Conservation (phyloP, 2,888 invertebrate genomes). For the Trissonchulus latispiculum region DNA sequence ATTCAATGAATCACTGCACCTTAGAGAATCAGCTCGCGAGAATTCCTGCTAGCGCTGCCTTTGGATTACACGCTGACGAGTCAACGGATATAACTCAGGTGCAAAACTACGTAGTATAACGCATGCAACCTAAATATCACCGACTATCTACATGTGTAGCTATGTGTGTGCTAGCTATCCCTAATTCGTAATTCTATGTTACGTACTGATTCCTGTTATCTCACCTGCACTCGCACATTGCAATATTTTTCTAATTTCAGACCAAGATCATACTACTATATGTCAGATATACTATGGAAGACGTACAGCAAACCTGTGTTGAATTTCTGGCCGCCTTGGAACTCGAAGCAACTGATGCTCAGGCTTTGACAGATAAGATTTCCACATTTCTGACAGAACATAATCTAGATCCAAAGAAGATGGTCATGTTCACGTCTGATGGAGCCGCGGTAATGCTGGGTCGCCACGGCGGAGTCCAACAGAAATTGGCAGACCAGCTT, state of each 20-base stretch:
- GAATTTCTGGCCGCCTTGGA: not conserved
- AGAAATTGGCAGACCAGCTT: not conserved
- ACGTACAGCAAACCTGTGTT: not conserved
- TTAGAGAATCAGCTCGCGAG: not conserved
- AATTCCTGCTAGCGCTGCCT: not conserved
- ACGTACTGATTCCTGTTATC: too few species aligned
- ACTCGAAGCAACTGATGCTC: not conserved
- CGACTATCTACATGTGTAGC: too few species aligned
- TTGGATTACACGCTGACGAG: not conserved
- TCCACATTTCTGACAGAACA: not conserved
- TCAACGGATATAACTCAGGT: not conserved
- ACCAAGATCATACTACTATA: not conserved
- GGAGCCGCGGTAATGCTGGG: not conserved
- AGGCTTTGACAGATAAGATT: not conserved
- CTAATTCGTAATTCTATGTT: too few species aligned
- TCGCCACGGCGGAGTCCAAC: not conserved
- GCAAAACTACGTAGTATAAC: too few species aligned
- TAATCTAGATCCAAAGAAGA: not conserved
- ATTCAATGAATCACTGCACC: not conserved
- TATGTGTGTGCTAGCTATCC: too few species aligned
- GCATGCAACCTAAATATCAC: too few species aligned
- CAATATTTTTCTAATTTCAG: too few species aligned
- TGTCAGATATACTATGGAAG: not conserved
- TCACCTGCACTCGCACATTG: too few species aligned
- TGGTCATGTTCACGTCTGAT: conserved; percentile 2